Evolutionary conservation across 2,113 vertebrate species (phyloP), one percentile per base, ranked within the genome.

Genomic region (Microtus oregoni): DNA sequence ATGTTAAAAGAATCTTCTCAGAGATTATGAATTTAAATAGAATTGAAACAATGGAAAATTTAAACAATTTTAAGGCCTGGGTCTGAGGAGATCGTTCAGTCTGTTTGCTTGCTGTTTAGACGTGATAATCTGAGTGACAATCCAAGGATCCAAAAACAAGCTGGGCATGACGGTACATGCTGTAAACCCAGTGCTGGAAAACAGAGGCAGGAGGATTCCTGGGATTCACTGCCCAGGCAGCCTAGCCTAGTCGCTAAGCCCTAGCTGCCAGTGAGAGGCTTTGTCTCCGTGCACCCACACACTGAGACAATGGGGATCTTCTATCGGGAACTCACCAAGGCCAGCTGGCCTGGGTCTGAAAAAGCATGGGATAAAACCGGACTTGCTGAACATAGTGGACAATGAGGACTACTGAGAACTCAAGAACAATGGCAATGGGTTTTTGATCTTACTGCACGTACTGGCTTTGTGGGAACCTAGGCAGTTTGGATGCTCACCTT

Each of bases 1-100:
- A 92, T 93, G 44, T 88, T 92, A 92, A 93, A 87, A 78, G n/a
- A 72, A 86, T 73, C 44, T 81, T 93, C 86, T 81, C 90, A 92
- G 90, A 93, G 93, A 55, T 76, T 68, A 50, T 44, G 52, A 90
- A 95, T 91, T 72, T 90, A 83, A 94, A 68, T 86, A 76, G 78
- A 92, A 77, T 28, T 70, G 68, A 89, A 90, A n/a, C 90, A 52
- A 89, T 68, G 70, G 24, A 92, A 93, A 76, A 72, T 55, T 68
- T 50, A 87, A 94, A 75, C 86, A 52, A 87, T 92, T 93, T 52
- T 72, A 67, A 90, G 35, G 61, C 35, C 6, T 26, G 11, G 82
- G 19, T 44, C 26, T 85, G 82, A 20, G 61, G 79, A 38, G 55
- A 28, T 63, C 28, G 28, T 47, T 68, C 63, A 32, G 28, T 67